Conservation (phyloP, 2,113 vertebrate genomes). For the Mesitornis unicolor region DNA sequence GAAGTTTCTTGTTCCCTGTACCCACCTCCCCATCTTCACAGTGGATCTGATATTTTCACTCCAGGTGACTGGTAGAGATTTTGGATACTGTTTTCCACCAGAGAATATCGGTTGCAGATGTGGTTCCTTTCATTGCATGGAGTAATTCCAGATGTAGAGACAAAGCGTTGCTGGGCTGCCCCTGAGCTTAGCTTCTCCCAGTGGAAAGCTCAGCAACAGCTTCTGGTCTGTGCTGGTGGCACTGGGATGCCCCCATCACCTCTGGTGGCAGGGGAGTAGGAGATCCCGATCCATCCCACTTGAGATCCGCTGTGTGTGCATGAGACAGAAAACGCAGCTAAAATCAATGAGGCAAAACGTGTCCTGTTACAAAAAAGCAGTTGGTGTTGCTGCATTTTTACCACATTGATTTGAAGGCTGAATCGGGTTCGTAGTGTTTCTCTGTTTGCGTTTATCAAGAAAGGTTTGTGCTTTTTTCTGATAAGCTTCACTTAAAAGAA, state of each 20-base stretch:
- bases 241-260: background rate
- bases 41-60: background rate
- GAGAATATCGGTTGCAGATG: background rate
- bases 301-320: background rate
- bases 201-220: background rate
- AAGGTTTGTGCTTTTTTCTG: slow-evolving; percentile 27
- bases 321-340: background rate
- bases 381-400: background rate
- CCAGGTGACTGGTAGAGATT: background rate
- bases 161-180: background rate
- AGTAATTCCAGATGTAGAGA: background rate
- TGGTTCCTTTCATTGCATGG: background rate
- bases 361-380: background rate
- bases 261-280: background rate
- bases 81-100: background rate
- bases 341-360: background rate
- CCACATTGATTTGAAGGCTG: background rate
- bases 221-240: background rate
- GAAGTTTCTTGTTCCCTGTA: slow-evolving; percentile 35
- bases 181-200: background rate
- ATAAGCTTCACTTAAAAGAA: background rate
- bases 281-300: background rate
- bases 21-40: background rate
- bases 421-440: background rate
- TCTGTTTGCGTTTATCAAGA: background rate